Conservation (phyloP, 2,888 invertebrate genomes). For the Ectemnius continuus region DNA sequence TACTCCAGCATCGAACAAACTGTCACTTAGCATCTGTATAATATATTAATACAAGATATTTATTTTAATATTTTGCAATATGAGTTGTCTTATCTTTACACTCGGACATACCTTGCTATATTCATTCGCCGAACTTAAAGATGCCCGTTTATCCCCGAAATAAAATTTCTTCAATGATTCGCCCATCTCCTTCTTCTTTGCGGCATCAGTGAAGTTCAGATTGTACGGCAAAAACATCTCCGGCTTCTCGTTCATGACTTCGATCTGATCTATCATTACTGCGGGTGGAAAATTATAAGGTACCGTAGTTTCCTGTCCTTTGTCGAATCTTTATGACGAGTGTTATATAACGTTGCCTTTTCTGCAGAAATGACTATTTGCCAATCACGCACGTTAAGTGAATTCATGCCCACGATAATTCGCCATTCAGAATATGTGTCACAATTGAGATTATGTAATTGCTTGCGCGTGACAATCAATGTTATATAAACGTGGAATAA, state of each 20-base stretch:
- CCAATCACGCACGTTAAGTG: too few species aligned
- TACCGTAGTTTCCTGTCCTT: neutral
- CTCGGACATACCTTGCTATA: constrained; percentile 36
- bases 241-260: constrained; percentile 66
- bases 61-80: neutral
- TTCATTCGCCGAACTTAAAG: constrained; percentile 56
- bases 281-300: neutral
- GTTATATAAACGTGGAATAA: constrained; percentile 5
- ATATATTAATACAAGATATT: constrained; percentile 6
- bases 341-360: too few species aligned
- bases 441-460: too few species aligned
- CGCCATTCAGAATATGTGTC: too few species aligned
- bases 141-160: constrained; percentile 66
- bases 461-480: neutral
- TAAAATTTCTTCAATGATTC: constrained; percentile 67
- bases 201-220: constrained; percentile 68
- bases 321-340: too few species aligned
- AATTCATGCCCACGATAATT: too few species aligned
- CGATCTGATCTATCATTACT: constrained; percentile 62
- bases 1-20: constrained; percentile 55
- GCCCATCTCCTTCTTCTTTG: constrained; percentile 52
- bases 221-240: constrained; percentile 69
- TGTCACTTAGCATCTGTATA: constrained; percentile 67
- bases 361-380: too few species aligned
- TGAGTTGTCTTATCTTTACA: neutral